Conservation (phyloP, 2,888 invertebrate genomes). For the Pseudococcus jackbeardsleyi region DNA sequence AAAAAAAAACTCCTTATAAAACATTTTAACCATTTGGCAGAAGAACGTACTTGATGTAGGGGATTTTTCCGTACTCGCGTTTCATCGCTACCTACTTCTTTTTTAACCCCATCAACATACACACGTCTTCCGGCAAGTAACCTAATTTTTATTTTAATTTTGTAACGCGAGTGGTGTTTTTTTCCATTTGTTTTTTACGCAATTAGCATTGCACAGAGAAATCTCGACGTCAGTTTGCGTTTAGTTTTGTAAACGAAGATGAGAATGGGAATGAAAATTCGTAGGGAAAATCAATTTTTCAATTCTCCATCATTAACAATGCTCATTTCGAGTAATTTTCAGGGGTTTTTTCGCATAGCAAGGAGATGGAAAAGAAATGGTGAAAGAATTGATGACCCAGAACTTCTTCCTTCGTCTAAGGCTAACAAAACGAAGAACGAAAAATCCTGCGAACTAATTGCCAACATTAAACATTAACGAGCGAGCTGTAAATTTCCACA, state of each 20-base stretch:
- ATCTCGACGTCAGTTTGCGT: background rate
- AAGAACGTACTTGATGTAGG: conserved; percentile 7
- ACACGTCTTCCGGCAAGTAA: background rate
- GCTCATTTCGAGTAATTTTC: background rate
- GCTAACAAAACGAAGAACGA: background rate
- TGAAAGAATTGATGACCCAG: conserved; percentile 16
- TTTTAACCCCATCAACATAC: background rate
- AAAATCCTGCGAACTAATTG: conserved; percentile 14
- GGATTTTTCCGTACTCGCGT: background rate
- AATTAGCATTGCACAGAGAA: too few species aligned
- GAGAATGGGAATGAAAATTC: background rate
- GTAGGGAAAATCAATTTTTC: background rate
- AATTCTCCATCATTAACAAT: background rate
- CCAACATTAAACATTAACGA: conserved; percentile 39
- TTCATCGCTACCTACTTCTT: background rate
- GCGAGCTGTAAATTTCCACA: conserved; percentile 25
- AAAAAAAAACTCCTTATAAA: background rate
- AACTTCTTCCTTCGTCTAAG: background rate
- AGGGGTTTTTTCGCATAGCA: background rate
- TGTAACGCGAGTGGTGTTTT: background rate
- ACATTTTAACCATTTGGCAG: background rate
- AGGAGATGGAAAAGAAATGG: background rate
- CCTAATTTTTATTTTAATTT: background rate
- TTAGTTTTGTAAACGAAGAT: background rate
- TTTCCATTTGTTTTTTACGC: background rate